These are phyloP conservation scores for Trachurus trachurus DNA, from an alignment of 2,797 vertebrate species.

Conservation along the genomic window DNA sequence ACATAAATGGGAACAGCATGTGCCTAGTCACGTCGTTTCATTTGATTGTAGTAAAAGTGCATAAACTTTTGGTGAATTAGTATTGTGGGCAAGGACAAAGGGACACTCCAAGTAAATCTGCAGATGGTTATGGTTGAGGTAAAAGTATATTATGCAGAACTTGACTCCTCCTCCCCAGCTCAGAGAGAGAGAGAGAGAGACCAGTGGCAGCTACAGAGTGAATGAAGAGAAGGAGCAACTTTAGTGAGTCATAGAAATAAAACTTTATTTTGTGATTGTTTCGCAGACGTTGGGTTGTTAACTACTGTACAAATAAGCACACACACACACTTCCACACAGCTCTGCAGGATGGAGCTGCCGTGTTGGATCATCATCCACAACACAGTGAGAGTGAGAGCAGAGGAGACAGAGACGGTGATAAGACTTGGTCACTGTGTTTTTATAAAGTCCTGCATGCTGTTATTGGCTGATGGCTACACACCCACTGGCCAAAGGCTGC, in stretches of 20 bases:
- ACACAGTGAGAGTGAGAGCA: too few relatives aligned
- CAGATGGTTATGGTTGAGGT: not conserved
- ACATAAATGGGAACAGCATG: not conserved
- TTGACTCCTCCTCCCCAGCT: not conserved
- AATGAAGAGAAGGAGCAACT: not conserved
- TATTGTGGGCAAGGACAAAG: not conserved
- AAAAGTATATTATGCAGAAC: not conserved
- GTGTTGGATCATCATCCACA: not conserved
- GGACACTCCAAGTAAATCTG: not conserved
- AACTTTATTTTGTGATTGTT: not conserved
- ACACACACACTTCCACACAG: not conserved
- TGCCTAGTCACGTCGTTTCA: not conserved
- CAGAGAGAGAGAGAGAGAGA: not conserved
- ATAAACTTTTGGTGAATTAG: not conserved
- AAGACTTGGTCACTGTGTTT: not conserved
- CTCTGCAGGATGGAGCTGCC: not conserved
- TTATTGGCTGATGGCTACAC: not conserved
- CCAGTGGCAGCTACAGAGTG: not conserved
- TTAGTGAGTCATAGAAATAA: not conserved
- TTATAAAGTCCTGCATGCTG: not conserved
- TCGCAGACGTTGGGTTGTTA: not conserved
- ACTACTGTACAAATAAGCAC: not conserved
- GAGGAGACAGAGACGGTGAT: too few relatives aligned
- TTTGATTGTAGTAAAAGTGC: not conserved
- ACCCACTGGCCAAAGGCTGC: not conserved